Evolutionary conservation across 2,888 invertebrate genomes (phyloP).

Genomic region (Leucophenga montana): DNA sequence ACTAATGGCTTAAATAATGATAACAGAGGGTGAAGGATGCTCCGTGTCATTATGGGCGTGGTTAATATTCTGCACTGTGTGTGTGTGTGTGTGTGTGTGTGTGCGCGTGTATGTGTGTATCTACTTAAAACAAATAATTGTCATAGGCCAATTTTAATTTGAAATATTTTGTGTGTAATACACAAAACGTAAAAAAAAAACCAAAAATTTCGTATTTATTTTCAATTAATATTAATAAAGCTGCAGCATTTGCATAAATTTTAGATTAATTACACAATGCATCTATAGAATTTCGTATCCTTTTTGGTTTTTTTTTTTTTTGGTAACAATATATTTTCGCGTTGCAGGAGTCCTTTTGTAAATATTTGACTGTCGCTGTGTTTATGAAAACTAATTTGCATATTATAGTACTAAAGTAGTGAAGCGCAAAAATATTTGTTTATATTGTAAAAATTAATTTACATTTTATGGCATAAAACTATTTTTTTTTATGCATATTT

Average conservation of each 20-base stretch:
- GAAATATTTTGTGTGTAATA: background rate
- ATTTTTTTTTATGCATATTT: background rate
- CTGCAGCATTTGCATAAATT: conserved; percentile 32
- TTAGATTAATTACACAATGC: conserved; percentile 19
- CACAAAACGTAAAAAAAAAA: background rate
- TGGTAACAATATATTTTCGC: no score
- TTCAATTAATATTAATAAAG: conserved; percentile 66
- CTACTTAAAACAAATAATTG: background rate
- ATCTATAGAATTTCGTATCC: background rate
- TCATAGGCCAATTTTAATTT: background rate
- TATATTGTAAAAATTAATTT: background rate
- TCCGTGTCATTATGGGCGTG: no score
- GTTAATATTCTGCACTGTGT: no score
- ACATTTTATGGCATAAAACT: no score
- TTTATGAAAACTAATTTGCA: no score
- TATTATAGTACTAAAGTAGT: no score
- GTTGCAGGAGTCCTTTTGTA: no score
- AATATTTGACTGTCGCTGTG: background rate
- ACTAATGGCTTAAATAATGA: no score
- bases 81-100: background rate
- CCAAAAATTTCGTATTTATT: conserved; percentile 54
- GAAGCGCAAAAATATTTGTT: no score
- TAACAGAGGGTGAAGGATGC: no score
- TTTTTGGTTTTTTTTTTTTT: background rate
- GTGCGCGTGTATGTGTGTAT: background rate